phyloP scores from a whole-genome alignment of 2,888 invertebrate species.

The Ennomos erosarius region DNA sequence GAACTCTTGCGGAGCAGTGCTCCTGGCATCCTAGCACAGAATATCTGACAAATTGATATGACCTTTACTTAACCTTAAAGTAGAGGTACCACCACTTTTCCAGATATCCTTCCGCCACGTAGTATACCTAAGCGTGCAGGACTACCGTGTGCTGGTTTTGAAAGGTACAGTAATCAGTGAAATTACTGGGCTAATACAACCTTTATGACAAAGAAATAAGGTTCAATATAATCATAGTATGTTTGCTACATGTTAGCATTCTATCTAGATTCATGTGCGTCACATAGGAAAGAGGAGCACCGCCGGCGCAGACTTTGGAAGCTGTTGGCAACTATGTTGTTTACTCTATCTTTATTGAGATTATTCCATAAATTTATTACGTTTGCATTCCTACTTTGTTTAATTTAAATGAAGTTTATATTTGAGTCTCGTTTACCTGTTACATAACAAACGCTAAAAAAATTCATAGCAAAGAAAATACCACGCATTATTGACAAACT shows the following conservation, averaged over 20 bases:
- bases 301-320: constrained; percentile 17
- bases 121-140: background rate
- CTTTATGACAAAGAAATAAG: background rate
- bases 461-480: too few relatives aligned
- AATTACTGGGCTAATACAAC: background rate
- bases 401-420: constrained; percentile 4
- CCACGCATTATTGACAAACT: too few relatives aligned
- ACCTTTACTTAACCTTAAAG: too few relatives aligned
- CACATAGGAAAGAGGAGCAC: too few relatives aligned
- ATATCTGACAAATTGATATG: too few relatives aligned
- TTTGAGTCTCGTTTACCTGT: too few relatives aligned
- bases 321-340: constrained; percentile 33
- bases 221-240: constrained; percentile 4
- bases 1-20: too few relatives aligned
- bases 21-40: background rate
- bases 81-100: too few relatives aligned
- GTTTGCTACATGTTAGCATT: too few relatives aligned
- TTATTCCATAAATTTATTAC: constrained; percentile 13
- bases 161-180: background rate
- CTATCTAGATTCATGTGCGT: too few relatives aligned
- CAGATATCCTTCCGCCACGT: too few relatives aligned
- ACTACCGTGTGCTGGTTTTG: background rate
- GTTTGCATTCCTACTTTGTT: constrained; percentile 12
- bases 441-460: too few relatives aligned
- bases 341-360: constrained; percentile 28